Evolutionary conservation across 2,888 invertebrate species (phyloP), one percentile per base, ranked within the genome.

Genomic region (Boloria selene): DNA sequence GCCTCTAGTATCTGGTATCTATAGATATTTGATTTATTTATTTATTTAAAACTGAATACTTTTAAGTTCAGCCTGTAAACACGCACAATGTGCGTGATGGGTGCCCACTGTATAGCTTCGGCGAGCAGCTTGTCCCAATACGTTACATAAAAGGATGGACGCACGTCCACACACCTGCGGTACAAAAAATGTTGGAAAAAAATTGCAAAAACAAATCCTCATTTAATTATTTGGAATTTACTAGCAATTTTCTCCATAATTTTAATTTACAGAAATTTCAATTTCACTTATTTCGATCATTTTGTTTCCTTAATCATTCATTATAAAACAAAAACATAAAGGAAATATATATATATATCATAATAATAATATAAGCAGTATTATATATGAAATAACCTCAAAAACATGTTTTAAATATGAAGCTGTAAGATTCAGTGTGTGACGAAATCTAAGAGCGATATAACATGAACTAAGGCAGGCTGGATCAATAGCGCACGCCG

Each of bases 401-500:
- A 26, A 10, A 10, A 6, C 52, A 0, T 16, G 49, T 0, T 26
- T 59, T 14, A 31, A 31, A 55, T 61, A 49, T 44, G 45, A 38
- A 60, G 14, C 56, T 26, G 13, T 13, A 64, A 53, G 42, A 50
- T 51, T 26, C 44, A 58, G 49, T 49, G 42, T 47, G 59, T 51
- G 63, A 70, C 55, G 62, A 65, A 61, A 68, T 67, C 67, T 38
- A 54, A 68, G 64, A 67, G 42, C 64, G 71, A 67, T 71, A 70
- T 63, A 69, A 72, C 70, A 67, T 56, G 69, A 81, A 78, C 77
- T 76, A 75, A 72, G 76, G 74, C 77, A 74, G 74, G 78, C 73
- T 81, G 83, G 89, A 89, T 92, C 91, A 86, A 92, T 92, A 91
- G 84, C 81, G 82, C 82, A 77, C 83, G 86, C 87, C 83, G 86